Conservation (phyloP, 2,113 vertebrate genomes). For the Triplophysa tibetana region DNA sequence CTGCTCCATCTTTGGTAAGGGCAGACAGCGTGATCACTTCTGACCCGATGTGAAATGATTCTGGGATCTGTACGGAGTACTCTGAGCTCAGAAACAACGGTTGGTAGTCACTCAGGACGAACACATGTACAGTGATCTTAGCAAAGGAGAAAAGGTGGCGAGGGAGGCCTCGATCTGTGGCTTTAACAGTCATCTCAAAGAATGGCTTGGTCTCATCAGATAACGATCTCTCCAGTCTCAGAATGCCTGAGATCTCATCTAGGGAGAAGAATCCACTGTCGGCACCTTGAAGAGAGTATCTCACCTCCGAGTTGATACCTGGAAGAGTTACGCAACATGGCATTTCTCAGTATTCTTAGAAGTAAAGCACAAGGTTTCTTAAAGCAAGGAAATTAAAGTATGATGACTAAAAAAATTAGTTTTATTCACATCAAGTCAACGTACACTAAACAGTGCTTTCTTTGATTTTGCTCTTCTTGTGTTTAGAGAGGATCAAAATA, state of each 20-base stretch:
- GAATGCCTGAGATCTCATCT: constrained; percentile 87
- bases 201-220: constrained; percentile 69
- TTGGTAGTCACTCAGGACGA: constrained; percentile 88
- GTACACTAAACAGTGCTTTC: background rate
- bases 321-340: constrained; percentile 39
- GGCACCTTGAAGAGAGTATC: constrained; percentile 83
- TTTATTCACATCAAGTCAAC: background rate
- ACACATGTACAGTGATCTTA: constrained; percentile 83
- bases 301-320: constrained; percentile 90
- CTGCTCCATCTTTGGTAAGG: constrained; percentile 72
- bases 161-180: constrained; percentile 84
- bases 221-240: constrained; percentile 86
- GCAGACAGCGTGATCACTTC: constrained; percentile 82
- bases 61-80: constrained; percentile 79
- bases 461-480: background rate
- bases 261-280: constrained; percentile 87
- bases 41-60: constrained; percentile 76
- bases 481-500: background rate
- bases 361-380: background rate
- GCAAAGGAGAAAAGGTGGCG: constrained; percentile 79
- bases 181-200: constrained; percentile 86
- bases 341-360: constrained; percentile 12
- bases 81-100: constrained; percentile 86
- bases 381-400: background rate
- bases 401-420: background rate